Evolutionary conservation across 2,888 invertebrate genomes (phyloP).

Genomic region (Busseola fusca): DNA sequence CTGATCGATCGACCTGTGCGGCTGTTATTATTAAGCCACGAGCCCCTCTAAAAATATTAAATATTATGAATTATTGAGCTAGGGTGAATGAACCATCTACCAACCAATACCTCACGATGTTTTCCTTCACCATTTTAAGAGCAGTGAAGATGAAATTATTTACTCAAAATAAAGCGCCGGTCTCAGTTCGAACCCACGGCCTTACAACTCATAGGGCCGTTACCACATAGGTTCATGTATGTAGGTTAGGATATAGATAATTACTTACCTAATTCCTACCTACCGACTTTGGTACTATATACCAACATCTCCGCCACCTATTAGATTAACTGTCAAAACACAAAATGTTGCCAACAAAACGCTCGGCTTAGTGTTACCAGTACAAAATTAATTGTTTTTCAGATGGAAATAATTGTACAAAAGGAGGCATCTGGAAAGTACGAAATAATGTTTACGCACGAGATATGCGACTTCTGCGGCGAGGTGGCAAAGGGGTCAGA

Average conservation of each 20-base stretch:
- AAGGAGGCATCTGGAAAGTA: conserved; percentile 70
- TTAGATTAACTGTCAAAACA: not conserved
- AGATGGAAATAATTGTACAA: conserved; percentile 72
- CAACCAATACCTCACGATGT: not conserved
- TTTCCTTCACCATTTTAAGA: not conserved
- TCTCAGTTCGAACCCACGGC: not conserved
- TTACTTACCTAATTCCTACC: not conserved
- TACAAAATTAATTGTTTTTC: conserved; percentile 33
- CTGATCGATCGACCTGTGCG: too few species aligned
- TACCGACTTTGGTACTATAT: not conserved
- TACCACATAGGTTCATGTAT: not conserved
- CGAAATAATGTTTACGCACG: conserved; percentile 68
- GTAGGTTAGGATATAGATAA: not conserved
- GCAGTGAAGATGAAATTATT: not conserved
- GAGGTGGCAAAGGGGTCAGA: conserved; percentile 66
- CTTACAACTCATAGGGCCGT: not conserved
- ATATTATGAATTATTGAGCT: too few species aligned
- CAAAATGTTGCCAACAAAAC: not conserved
- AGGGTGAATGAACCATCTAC: too few species aligned
- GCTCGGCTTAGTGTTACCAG: not conserved
- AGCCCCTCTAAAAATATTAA: too few species aligned
- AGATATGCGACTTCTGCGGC: conserved; percentile 72
- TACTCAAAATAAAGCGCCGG: not conserved
- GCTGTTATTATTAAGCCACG: too few species aligned
- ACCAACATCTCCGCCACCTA: not conserved